Base-by-base conservation (phyloP, 64 coral and sea anemone species). In the Astreopora myriophthalma region DNA sequence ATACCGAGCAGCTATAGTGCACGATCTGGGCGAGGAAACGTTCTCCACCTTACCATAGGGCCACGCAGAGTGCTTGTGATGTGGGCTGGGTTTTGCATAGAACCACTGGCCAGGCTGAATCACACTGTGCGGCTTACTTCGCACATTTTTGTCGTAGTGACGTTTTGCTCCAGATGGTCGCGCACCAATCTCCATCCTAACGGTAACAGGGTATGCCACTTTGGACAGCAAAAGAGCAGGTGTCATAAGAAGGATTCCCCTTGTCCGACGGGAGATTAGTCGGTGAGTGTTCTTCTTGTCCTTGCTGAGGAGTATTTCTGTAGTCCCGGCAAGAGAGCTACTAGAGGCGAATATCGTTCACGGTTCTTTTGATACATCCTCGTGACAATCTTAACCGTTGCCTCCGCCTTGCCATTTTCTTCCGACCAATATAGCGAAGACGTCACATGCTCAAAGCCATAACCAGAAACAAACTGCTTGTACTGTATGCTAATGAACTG, bases 331-430 rank as follows among this genome's bases (percentile, higher is more conserved):
- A 82, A 22, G 3, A 82, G 48, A 34, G 78, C 78, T n/a, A n/a
- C n/a, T n/a, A n/a, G 3, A 63, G 28, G 17, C 61, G 78, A 55
- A 82, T 82, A 51, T 82, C 78, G n/a, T n/a, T n/a, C n/a, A n/a
- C n/a, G n/a, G n/a, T n/a, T n/a, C 78, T 80, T 80, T 33, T 80
- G 76, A 55, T 80, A 80, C 76, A 80, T 77, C 74, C 20, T 39
- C 14, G 40, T 77, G 22, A 77, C 74, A n/a, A 22, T 77, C 34
- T 46, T 83, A 32, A 52, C 16, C 8, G 79, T 40, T 60, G 79
- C 30, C 30, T 52, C 33, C n/a, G n/a, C n/a, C n/a, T n/a, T 61
- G 79, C 62, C 62, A 66, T 66, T 66, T 66, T 24, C 24, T 66
- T 66, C n/a, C n/a, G 62, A n/a, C 20, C 62, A 26, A 58, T 58